phyloP scores from a whole-genome alignment of 2,797 vertebrate species.

The Eulemur rubriventer region DNA sequence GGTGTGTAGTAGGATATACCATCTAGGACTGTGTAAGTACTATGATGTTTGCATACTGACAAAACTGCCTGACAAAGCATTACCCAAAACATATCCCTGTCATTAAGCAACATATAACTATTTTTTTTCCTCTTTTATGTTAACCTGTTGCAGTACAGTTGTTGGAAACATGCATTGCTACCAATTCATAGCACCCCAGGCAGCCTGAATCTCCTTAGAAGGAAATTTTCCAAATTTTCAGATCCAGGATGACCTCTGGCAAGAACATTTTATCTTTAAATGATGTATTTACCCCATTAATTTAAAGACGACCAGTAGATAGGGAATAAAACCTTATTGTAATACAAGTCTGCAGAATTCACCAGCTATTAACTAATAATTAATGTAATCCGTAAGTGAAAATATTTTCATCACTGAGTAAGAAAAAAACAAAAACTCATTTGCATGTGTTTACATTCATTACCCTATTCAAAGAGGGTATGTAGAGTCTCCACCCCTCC shows the following conservation, averaged over 20 bases:
- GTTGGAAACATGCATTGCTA: background rate
- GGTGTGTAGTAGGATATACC: background rate
- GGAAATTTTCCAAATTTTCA: constrained; percentile 1
- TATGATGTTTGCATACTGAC: background rate
- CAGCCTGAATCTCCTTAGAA: constrained; percentile 33
- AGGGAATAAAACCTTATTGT: background rate
- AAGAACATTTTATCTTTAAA: constrained; percentile 9
- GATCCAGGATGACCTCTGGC: background rate
- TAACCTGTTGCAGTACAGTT: background rate
- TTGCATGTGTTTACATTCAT: constrained; percentile 29
- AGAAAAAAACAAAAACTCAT: background rate
- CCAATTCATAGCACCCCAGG: background rate
- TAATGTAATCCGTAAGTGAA: background rate
- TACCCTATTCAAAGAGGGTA: constrained; percentile 15
- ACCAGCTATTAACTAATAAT: background rate
- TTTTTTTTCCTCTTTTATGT: constrained; percentile 34
- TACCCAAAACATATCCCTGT: background rate
- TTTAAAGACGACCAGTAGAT: background rate
- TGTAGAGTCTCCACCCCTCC: background rate
- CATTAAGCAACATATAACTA: background rate
- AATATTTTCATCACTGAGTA: background rate
- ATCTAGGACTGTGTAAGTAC: background rate
- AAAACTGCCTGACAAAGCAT: background rate
- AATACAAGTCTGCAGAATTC: background rate
- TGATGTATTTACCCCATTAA: background rate